Base-by-base conservation (phyloP, 2,113 vertebrate species). In the Solea solea region DNA sequence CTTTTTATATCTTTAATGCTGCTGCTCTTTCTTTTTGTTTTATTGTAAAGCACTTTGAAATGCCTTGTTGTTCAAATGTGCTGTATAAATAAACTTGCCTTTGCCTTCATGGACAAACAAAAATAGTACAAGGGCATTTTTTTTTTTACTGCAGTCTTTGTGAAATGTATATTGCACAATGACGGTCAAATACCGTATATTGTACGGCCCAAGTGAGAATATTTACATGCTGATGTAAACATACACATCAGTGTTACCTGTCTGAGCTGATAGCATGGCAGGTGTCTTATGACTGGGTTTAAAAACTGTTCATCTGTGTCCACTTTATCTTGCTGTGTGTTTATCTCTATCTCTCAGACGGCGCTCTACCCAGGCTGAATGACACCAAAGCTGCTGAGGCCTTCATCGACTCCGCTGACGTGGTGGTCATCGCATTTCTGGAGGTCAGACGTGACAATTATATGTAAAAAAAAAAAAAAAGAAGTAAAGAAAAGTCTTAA, bases 351-450 rank as follows among this genome's bases (percentile, higher is more conserved):
- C 7, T 39, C 8, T 39, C 76, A 95, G 96, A 91, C 21, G 39
- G 45, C 8, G 56, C 42, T 1, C 76, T 91, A 1, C 3, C 70
- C 57, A 65, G 57, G 27, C 88, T 98, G 80, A 73, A 84, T 0
- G 82, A 91, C 74, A 64, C 91, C 0, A 41, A 74, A 21, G 90
- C 94, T 1, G 86, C 89, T 0, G 68, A 91, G 86, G 86, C 94
- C 69, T 96, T 98, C 76, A 70, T 97, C 3, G 64, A 88, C 9
- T 76, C 93, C 1, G 92, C 91, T 0, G 97, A 98, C 42, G 94
- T 99, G 84, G 94, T 85, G 0, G 85, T 97, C 62, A 42, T 98
- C 55, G 97, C 96, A 78, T 98, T 99, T 88, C 93, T 99, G 73
- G 93, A 98, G 97, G 98, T 99, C 74, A 90, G 91, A 72, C n/a